These are phyloP conservation scores for Graptemys geographica DNA, from an alignment of 2,797 vertebrate species.

Conservation along the genomic window DNA sequence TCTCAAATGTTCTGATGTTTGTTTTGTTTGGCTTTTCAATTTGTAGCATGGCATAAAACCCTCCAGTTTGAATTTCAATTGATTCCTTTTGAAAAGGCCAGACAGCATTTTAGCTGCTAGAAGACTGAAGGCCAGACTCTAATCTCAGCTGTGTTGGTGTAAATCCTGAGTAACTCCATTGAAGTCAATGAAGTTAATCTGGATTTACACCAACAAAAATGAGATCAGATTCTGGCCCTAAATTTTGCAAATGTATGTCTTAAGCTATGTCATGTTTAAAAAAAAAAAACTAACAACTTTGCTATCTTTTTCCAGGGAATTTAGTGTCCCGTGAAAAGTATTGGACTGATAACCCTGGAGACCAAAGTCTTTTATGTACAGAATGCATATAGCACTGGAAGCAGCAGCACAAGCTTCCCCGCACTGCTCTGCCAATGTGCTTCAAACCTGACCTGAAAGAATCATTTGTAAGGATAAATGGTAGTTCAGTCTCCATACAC, in stretches of 20 bases:
- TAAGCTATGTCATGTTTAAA: not conserved
- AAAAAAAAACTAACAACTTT: not conserved
- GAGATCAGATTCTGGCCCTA: not conserved
- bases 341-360: not conserved
- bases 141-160: not conserved
- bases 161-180: not conserved
- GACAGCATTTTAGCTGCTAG: conserved; percentile 3
- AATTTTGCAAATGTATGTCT: not conserved
- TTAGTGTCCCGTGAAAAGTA: not conserved
- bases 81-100: conserved; percentile 39
- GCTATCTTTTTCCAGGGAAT: not conserved
- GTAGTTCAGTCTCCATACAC: not conserved
- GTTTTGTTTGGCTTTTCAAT: conserved; percentile 61
- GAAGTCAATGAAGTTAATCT: not conserved
- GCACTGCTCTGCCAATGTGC: not conserved
- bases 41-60: not conserved
- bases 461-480: not conserved
- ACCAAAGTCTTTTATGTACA: not conserved
- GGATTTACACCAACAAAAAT: not conserved
- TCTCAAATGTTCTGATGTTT: conserved; percentile 39
- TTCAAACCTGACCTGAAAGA: not conserved
- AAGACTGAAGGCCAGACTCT: conserved; percentile 25
- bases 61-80: not conserved
- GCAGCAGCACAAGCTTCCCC: not conserved
- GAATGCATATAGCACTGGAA: not conserved